Base-by-base conservation (phyloP, 2,888 invertebrate species). In the Augiades crinisus region DNA sequence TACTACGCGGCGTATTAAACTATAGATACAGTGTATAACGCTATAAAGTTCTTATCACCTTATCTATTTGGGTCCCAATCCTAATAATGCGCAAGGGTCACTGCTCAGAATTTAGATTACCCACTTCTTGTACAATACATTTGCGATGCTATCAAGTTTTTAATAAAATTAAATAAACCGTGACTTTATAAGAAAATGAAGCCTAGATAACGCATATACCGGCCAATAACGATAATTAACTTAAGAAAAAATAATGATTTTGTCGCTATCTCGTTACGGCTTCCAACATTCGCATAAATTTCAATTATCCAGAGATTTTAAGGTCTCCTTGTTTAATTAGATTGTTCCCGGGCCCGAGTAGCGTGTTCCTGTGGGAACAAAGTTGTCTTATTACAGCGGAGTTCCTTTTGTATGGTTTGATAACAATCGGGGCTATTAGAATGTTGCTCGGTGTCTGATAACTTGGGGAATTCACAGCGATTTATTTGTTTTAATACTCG, bases 281-380 rank as follows among this genome's bases (percentile, higher is more conserved):
- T 12, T 13, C 34, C 7, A 19, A 41, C 47, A 31, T 46, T 46
- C 17, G 40, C 38, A 52, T 52, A 34, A 50, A 47, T 40, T 47
- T 40, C 31, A 40, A 47, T 47, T 47, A 40, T 33, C 33, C 31
- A n/a, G 14, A 31, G 30, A 38, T 38, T 47, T 31, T 47, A 47
- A 47, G 43, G 34, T 50, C 49, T 38, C 38, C 47, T 34, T 24
- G 10, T 36, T 46, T 43, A 50, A 43, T 50, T 36, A 43, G 41
- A 27, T 41, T 12, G 33, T 41, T 24, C 19, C 21, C 33, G 19
- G 41, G 22, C 45, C 10, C 24, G 14, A n/a, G 10, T 12, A 16
- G 22, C 33, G 21, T 40, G 40, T n/a, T 40, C 47, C 40, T 41
- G 24, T 2, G 14, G 24, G 40, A 40, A 46, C 16, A 34, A 31